These are phyloP conservation scores for Danaus plexippus DNA, from an alignment of 1,140 invertebrate species.

Conservation along the genomic window DNA sequence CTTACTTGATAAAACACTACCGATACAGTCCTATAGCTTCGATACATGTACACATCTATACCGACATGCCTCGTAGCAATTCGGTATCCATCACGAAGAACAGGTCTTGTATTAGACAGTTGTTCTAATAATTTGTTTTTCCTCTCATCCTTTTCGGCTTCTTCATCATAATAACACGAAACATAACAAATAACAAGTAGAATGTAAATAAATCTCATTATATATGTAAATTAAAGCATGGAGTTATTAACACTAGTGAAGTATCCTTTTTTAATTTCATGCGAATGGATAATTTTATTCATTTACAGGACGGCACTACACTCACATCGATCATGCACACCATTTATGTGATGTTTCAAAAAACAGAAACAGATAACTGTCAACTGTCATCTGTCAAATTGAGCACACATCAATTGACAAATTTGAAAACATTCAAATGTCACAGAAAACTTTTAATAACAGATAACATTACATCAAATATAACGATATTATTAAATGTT, in stretches of 20 bases:
- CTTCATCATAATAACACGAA: slow-evolving; percentile 39
- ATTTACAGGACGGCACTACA: slow-evolving; percentile 6
- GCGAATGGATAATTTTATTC: too few species aligned
- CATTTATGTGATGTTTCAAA: too few species aligned
- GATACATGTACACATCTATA: slow-evolving; percentile 60
- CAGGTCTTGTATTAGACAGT: slow-evolving; percentile 50
- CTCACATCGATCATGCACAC: too few species aligned
- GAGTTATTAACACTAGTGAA: too few species aligned
- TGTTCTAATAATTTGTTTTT: slow-evolving; percentile 55
- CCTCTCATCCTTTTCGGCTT: slow-evolving; percentile 45
- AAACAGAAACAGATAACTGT: too few species aligned
- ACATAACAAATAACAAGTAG: slow-evolving; percentile 48
- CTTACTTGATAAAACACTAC: slow-evolving; percentile 54
- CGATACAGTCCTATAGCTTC: slow-evolving; percentile 61
- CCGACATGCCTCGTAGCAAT: slow-evolving; percentile 56
- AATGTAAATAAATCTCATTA: slow-evolving; percentile 48
- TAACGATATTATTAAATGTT: too few species aligned
- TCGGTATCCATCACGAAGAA: slow-evolving; percentile 49
- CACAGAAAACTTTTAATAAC: too few species aligned
- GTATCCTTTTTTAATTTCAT: too few species aligned
- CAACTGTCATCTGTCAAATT: too few species aligned
- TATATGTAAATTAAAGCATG: neutral
- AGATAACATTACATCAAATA: too few species aligned
- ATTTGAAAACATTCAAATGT: too few species aligned
- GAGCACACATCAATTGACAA: too few species aligned